Evolutionary conservation across 2,797 vertebrate genomes (phyloP).

Genomic region (Silurus aristotelis): DNA sequence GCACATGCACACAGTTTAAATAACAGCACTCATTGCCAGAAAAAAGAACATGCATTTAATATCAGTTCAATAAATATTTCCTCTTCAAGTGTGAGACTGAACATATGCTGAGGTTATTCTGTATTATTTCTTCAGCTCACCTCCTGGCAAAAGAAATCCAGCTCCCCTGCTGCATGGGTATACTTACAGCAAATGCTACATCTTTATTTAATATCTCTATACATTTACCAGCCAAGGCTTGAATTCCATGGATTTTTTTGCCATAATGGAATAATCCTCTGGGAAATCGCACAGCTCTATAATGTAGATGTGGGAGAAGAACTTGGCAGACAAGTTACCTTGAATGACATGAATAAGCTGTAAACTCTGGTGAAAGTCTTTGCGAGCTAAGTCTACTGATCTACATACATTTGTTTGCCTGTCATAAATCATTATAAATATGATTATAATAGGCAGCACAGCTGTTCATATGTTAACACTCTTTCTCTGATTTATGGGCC

Average conservation of each 20-base stretch:
- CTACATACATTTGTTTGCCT: conserved; percentile 23
- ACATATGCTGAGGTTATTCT: conserved; percentile 59
- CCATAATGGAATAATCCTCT: conserved; percentile 57
- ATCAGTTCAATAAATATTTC: conserved; percentile 22
- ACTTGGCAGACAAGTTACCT: conserved; percentile 60
- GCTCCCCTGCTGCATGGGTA: conserved; percentile 49
- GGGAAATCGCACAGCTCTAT: conserved; percentile 62
- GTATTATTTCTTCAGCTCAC: conserved; percentile 44
- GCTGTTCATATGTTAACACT: conserved; percentile 24
- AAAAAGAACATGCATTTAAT: conserved; percentile 12
- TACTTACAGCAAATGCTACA: conserved; percentile 58
- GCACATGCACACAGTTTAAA: neutral
- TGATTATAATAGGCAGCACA: conserved; percentile 21
- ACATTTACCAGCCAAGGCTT: conserved; percentile 58
- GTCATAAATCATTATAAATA: conserved; percentile 25
- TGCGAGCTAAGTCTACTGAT: neutral
- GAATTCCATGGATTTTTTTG: conserved; percentile 60
- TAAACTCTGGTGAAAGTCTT: conserved; percentile 11
- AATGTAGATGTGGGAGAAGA: conserved; percentile 58
- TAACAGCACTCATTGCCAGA: neutral
- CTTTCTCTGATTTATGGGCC: neutral
- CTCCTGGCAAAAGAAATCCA: conserved; percentile 28
- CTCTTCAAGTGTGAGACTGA: conserved; percentile 27
- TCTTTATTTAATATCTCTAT: conserved; percentile 67
- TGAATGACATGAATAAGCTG: conserved; percentile 51